phyloP scores from a whole-genome alignment of 2,888 invertebrate genomes.

The Xestia c-nigrum region DNA sequence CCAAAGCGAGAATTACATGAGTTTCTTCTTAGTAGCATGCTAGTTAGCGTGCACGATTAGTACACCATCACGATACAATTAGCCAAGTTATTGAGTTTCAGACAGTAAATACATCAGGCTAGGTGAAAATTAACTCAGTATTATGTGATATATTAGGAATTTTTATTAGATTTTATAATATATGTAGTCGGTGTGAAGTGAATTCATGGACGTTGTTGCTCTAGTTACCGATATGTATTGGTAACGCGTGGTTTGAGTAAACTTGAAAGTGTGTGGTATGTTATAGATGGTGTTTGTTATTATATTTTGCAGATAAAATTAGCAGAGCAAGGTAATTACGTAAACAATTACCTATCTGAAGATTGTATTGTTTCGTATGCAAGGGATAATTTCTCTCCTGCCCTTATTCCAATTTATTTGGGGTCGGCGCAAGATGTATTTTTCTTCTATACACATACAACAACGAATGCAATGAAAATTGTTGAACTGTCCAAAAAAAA shows the following conservation, averaged over 20 bases:
- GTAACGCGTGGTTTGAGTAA: constrained; percentile 12
- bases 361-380: background rate
- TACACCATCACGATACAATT: constrained; percentile 17
- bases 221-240: constrained; percentile 41
- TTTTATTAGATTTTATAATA: constrained; percentile 40
- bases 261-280: constrained; percentile 12
- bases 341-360: background rate
- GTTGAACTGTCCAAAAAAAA: background rate
- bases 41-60: constrained; percentile 36
- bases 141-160: constrained; percentile 45
- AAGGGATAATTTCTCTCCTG: too few species aligned
- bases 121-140: constrained; percentile 51
- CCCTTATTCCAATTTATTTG: too few species aligned
- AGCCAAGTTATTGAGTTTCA: constrained; percentile 15
- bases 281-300: background rate
- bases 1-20: constrained; percentile 10
- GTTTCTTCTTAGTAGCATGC: constrained; percentile 7
- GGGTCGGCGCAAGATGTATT: too few species aligned
- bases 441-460: too few species aligned
- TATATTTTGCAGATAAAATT: background rate
- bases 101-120: constrained; percentile 24
- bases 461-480: too few species aligned
- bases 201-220: constrained; percentile 49
- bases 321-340: background rate
- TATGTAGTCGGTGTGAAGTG: constrained; percentile 30